Percentiles rank a stretch among this genome's conserved stretches.
Evolutionary conservation across 2,113 vertebrate species (phyloP).

Genomic region (Maccullochella peelii): DNA sequence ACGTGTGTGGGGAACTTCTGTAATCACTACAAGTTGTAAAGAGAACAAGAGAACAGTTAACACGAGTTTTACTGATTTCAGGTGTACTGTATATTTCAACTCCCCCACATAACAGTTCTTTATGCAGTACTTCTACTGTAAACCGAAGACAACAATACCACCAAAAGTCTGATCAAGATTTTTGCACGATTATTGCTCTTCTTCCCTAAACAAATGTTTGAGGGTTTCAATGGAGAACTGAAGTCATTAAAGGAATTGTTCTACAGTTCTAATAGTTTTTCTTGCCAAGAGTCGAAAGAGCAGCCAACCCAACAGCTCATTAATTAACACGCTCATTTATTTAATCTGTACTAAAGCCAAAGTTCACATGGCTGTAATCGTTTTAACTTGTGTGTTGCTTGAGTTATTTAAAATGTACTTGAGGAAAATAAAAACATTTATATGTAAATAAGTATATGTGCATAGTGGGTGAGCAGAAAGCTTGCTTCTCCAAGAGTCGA

Average conservation of each 20-base stretch:
- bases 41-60: neutral
- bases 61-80: neutral
- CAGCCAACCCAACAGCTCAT: neutral
- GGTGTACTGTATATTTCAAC: neutral
- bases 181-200: neutral
- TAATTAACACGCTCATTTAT: neutral
- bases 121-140: neutral
- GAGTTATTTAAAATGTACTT: neutral
- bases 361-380: no score
- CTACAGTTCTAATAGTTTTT: neutral
- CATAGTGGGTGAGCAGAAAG: neutral
- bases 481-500: constrained; percentile 20
- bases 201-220: neutral
- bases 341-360: neutral
- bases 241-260: neutral
- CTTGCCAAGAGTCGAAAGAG: neutral
- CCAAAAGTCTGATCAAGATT: neutral
- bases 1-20: rapidly evolving
- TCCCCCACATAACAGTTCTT: neutral
- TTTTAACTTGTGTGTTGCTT: neutral
- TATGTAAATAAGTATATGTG: neutral
- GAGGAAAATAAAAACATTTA: neutral
- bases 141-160: neutral
- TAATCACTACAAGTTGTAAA: rapidly evolving
- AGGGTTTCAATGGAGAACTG: neutral